Evolutionary conservation across 2,113 vertebrate genomes (phyloP), one percentile per base, ranked within the genome.

Genomic region (Pachypanchax playfairii): DNA sequence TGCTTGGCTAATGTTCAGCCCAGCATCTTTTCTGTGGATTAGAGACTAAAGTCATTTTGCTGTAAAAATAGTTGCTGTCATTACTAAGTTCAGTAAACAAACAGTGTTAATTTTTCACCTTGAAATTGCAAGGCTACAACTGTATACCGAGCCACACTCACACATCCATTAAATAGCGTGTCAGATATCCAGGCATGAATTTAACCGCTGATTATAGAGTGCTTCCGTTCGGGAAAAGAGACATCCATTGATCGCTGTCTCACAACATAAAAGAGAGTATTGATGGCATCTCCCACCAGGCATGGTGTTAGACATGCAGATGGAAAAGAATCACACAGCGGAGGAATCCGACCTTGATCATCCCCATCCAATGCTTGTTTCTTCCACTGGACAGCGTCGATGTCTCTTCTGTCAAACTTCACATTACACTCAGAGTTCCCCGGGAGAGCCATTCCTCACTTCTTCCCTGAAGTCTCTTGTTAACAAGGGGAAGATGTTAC

Each of bases 151-250:
- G 25, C 41, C 61, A 44, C 60, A 58, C 58, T 60, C 67, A 17
- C 43, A 41, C 68, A 74, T 83, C 74, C 71, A 77, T 78, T 84
- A 85, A 82, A 79, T 66, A 70, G 52, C 62, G 70, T 81, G 73
- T 84, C 77, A 48, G 77, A 87, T 84, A 74, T 81, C 75, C 75
- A 83, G 58, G 72, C 42, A 62, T 66, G 85, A 88, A 88, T 85
- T 77, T 72, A 83, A 86, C 85, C 73, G 61, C 87, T 75, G 85
- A 84, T 82, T 87, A 85, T 73, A 74, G 87, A 90, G 84, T 77
- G 78, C 79, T 88, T 90, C 87, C 80, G 80, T 79, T 73, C 54
- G 25, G 75, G 64, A 65, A 82, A 75, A 66, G 71, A 65, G 77
- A 79, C 65, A 66, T 50, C 46, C 65, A 87, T 89, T 53, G 88